phyloP scores from a whole-genome alignment of 2,113 vertebrate species.

The Lota lota region DNA sequence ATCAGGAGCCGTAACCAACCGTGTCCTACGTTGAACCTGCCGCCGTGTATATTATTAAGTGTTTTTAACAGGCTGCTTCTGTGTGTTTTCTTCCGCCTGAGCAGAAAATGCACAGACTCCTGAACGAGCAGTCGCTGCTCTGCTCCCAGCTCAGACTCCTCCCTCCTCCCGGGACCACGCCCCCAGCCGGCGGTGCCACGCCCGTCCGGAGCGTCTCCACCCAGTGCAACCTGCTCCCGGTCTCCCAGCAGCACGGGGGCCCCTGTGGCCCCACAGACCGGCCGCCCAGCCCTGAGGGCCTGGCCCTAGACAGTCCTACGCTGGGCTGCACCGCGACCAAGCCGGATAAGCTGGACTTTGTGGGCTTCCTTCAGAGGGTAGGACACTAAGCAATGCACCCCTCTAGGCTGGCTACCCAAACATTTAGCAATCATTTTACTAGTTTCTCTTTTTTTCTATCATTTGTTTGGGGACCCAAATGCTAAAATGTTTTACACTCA shows the following conservation, averaged over 20 bases:
- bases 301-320: constrained; percentile 4
- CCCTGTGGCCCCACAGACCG: not conserved
- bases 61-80: not conserved
- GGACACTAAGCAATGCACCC: constrained; percentile 20
- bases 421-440: too few relatives aligned
- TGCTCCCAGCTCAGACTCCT: constrained; percentile 65
- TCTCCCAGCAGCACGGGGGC: not conserved
- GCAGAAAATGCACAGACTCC: constrained; percentile 79
- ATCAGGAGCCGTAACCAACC: too few relatives aligned
- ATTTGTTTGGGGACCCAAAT: too few relatives aligned
- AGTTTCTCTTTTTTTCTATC: too few relatives aligned
- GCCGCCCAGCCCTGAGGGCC: not conserved
- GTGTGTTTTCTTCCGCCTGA: constrained; percentile 33
- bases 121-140: constrained; percentile 74
- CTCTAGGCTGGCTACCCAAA: too few relatives aligned
- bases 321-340: constrained; percentile 31
- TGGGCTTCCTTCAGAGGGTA: constrained; percentile 61
- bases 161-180: constrained; percentile 2
- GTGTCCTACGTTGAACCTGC: too few relatives aligned
- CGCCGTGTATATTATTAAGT: not conserved
- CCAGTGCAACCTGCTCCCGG: constrained; percentile 55
- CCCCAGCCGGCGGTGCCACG: not conserved
- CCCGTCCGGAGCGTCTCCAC: constrained; percentile 47
- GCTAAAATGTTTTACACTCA: too few relatives aligned
- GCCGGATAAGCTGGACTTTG: constrained; percentile 56